Evolutionary conservation across 1,140 invertebrate genomes (phyloP).

Genomic region (Agrilus planipennis): DNA sequence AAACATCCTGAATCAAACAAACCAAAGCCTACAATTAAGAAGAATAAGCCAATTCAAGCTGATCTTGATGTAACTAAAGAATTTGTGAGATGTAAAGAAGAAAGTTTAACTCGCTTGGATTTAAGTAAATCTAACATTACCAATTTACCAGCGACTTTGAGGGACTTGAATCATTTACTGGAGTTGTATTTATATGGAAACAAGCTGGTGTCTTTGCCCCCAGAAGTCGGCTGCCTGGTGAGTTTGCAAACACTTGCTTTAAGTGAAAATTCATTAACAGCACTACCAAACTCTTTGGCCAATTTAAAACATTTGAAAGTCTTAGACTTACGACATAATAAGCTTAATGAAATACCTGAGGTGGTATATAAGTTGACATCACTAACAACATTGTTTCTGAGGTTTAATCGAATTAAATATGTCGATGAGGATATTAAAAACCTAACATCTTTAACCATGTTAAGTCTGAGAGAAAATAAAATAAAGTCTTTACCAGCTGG

Average conservation of each 20-base stretch:
- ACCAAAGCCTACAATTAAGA: conserved; percentile 84
- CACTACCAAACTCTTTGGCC: conserved; percentile 82
- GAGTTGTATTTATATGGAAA: conserved; percentile 98
- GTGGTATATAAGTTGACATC: conserved; percentile 92
- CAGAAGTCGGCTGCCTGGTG: conserved; percentile 85
- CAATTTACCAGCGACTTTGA: conserved; percentile 74
- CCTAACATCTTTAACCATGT: conserved; percentile 88
- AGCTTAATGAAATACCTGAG: conserved; percentile 95
- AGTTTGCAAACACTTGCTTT: conserved; percentile 87
- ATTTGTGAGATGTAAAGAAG: conserved; percentile 84
- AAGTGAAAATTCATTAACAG: conserved; percentile 95
- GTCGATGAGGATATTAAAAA: conserved; percentile 86
- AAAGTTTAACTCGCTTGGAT: conserved; percentile 79
- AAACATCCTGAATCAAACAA: conserved; percentile 91
- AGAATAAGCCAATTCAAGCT: conserved; percentile 83
- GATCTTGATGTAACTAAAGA: conserved; percentile 93
- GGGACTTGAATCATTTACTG: conserved; percentile 82
- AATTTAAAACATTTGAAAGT: conserved; percentile 81
- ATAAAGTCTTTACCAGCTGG: conserved; percentile 86
- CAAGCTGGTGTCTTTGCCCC: conserved; percentile 80
- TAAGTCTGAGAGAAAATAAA: conserved; percentile 97
- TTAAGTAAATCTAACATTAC: conserved; percentile 97
- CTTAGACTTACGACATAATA: conserved; percentile 95
- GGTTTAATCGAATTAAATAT: conserved; percentile 90
- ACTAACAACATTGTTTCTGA: conserved; percentile 86